phyloP scores from a whole-genome alignment of 2,113 vertebrate species.

The Puntigrus tetrazona region DNA sequence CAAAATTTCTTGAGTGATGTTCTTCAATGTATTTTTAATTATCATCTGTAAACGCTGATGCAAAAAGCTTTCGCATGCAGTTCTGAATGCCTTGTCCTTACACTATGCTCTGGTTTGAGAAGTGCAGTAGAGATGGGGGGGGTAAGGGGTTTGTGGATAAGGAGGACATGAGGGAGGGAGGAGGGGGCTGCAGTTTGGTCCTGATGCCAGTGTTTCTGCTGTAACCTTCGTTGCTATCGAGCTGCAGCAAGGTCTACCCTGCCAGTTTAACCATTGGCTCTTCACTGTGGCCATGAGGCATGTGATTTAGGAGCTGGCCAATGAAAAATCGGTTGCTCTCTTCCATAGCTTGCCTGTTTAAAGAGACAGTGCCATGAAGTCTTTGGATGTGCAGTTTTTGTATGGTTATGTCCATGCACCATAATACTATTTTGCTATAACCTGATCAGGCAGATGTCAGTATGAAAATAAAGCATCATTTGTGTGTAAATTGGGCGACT shows the following conservation, averaged over 20 bases:
- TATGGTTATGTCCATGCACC: background rate
- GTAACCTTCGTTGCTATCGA: slow-evolving; percentile 82
- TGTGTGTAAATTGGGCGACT: slow-evolving; percentile 17
- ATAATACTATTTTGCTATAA: background rate
- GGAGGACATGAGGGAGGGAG: slow-evolving; percentile 31
- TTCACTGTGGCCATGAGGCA: slow-evolving; percentile 71
- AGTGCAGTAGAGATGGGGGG: slow-evolving; percentile 34
- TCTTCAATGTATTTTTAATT: slow-evolving; percentile 5
- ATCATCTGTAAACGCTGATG: background rate
- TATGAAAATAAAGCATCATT: background rate
- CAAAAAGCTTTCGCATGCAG: slow-evolving; percentile 9
- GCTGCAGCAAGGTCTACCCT: slow-evolving; percentile 76
- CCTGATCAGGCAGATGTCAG: slow-evolving; percentile 5
- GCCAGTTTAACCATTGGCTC: slow-evolving; percentile 74
- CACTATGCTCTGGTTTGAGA: slow-evolving; percentile 21
- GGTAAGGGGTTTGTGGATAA: slow-evolving; percentile 49
- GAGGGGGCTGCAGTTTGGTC: slow-evolving; percentile 60
- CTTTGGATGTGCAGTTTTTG: slow-evolving; percentile 15
- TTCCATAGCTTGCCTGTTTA: slow-evolving; percentile 67
- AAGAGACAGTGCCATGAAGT: slow-evolving; percentile 65
- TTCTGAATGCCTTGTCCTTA: background rate
- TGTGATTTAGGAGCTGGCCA: slow-evolving; percentile 69
- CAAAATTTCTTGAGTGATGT: background rate
- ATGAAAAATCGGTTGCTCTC: slow-evolving; percentile 66
- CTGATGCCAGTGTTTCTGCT: slow-evolving; percentile 78